Conservation (phyloP, 1,140 invertebrate species). For the Procambarus clarkii region DNA sequence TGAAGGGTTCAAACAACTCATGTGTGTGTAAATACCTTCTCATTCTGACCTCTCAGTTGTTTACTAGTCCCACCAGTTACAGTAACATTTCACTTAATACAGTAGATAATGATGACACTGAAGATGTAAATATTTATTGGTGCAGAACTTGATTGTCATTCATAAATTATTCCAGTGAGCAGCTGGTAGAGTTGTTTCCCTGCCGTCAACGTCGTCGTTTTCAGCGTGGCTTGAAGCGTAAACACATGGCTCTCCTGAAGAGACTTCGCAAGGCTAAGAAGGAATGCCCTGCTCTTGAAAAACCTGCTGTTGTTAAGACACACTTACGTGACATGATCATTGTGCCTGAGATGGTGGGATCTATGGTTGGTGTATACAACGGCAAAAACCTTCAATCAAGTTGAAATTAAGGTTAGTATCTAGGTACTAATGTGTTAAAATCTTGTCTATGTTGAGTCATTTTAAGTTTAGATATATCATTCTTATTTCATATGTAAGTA, state of each 20-base stretch:
- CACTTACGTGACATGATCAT: conserved; percentile 99
- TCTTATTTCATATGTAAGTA: too few relatives aligned
- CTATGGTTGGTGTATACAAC: conserved; percentile 99
- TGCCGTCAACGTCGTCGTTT: conserved; percentile 94
- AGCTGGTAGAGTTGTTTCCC: conserved; percentile 96
- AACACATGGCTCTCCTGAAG: conserved; percentile 97
- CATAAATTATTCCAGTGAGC: conserved; percentile 80
- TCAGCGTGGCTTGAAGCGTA: conserved; percentile 95
- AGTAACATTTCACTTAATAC: too few relatives aligned
- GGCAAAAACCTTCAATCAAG: conserved; percentile 98
- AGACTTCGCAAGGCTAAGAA: conserved; percentile 85
- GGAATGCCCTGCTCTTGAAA: conserved; percentile 96
- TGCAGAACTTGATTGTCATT: background rate
- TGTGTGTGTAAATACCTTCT: too few relatives aligned
- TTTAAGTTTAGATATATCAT: too few relatives aligned
- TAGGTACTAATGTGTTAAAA: background rate
- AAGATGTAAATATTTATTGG: too few relatives aligned
- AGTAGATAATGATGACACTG: too few relatives aligned
- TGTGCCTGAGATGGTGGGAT: conserved; percentile 99
- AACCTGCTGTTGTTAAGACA: conserved; percentile 99
- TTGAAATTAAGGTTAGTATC: conserved; percentile 83
- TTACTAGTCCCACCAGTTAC: too few relatives aligned
- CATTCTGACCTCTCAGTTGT: too few relatives aligned
- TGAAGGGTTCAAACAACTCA: too few relatives aligned
- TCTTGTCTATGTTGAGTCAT: too few relatives aligned